Evolutionary conservation across 2,113 vertebrate species (phyloP).

Genomic region (Sinocyclocheilus rhinocerous): DNA sequence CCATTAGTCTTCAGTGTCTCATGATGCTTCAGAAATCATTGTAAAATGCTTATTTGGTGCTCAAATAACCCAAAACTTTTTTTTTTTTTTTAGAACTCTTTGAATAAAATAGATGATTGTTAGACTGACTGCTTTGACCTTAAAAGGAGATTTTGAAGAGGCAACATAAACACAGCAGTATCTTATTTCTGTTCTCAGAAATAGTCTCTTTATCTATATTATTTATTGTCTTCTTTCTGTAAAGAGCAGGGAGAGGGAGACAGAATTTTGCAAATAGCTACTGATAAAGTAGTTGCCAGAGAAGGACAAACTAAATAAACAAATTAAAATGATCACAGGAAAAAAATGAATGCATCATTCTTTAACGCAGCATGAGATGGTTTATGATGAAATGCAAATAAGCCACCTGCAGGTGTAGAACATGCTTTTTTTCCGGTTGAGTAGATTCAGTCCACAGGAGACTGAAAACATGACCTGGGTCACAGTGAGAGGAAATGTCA

Average conservation of each 20-base stretch:
- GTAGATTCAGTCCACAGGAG: background rate
- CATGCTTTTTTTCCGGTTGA: background rate
- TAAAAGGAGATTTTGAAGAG: background rate
- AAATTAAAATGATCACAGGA: background rate
- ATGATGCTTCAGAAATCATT: too few relatives aligned
- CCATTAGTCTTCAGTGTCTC: too few relatives aligned
- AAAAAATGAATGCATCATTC: conserved; percentile 11
- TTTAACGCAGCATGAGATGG: conserved; percentile 12
- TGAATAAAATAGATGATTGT: background rate
- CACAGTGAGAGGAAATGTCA: too few relatives aligned
- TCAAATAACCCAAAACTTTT: background rate
- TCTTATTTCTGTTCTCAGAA: background rate
- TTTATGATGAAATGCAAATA: conserved; percentile 43
- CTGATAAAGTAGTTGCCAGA: background rate
- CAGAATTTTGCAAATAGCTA: background rate
- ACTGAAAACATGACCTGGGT: conserved; percentile 1
- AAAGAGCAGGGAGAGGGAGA: background rate
- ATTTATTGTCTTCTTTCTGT: background rate
- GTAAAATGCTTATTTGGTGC: background rate
- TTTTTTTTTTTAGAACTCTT: background rate
- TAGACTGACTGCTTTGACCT: background rate
- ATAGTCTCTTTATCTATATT: background rate
- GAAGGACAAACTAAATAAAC: conserved; percentile 15
- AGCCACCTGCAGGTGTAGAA: conserved; percentile 34
- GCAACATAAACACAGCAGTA: background rate